These are phyloP conservation scores for Uromys caudimaculatus DNA, from an alignment of 2,797 vertebrate genomes.

Conservation along the genomic window DNA sequence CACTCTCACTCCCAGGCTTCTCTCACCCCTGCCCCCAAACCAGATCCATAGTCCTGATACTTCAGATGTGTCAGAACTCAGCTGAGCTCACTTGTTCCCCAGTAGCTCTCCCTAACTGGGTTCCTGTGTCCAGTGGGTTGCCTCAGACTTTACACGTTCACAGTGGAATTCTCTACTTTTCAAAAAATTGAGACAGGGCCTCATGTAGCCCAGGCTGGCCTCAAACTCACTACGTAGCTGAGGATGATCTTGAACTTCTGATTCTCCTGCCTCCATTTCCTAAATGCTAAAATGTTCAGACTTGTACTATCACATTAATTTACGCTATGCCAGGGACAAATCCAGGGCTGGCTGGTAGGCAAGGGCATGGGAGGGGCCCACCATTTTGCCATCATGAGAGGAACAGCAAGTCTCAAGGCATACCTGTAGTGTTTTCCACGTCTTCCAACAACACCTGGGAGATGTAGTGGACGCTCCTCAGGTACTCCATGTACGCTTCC, in stretches of 20 bases:
- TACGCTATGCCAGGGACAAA: not conserved
- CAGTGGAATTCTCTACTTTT: not conserved
- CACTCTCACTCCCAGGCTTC: too few relatives aligned
- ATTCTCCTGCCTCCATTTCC: not conserved
- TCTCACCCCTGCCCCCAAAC: too few relatives aligned
- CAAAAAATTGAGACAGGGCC: not conserved
- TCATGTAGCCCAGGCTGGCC: not conserved
- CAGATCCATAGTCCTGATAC: not conserved
- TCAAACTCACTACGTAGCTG: not conserved
- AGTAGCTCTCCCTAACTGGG: not conserved
- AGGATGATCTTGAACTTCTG: not conserved
- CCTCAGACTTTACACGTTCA: not conserved
- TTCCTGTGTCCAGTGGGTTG: not conserved
- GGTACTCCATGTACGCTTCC: constrained; percentile 95
- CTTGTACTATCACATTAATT: not conserved
- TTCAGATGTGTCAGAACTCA: not conserved
- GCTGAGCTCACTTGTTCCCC: not conserved
- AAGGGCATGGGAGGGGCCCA: not conserved
- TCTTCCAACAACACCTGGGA: constrained; percentile 93
- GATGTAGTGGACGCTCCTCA: constrained; percentile 93
- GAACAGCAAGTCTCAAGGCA: not conserved
- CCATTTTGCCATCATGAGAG: not conserved
- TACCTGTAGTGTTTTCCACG: constrained; percentile 87
- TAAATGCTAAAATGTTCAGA: not conserved
- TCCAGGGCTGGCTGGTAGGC: not conserved